Evolutionary conservation across 2,888 invertebrate genomes (phyloP).

Genomic region (Perizoma affinitatum): DNA sequence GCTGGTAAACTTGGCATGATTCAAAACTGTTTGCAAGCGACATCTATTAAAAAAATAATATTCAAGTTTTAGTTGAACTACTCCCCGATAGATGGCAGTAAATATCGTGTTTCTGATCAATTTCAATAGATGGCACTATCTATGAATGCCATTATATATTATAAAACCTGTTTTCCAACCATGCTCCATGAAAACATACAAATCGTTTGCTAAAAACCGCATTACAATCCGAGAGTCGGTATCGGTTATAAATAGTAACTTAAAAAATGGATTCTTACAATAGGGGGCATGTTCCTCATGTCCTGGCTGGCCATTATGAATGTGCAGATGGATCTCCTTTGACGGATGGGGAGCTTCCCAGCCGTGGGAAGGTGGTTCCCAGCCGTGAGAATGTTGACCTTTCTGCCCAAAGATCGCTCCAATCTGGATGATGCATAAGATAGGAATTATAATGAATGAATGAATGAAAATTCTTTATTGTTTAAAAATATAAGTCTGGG

Average conservation of each 20-base stretch:
- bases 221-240: too few species aligned
- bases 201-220: too few species aligned
- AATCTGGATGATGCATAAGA: constrained; percentile 47
- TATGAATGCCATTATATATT: too few species aligned
- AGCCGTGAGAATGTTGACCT: constrained; percentile 52
- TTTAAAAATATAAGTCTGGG: too few species aligned
- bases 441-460: too few species aligned
- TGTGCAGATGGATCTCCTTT: constrained; percentile 79
- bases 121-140: constrained; percentile 14
- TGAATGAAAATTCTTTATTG: too few species aligned
- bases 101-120: background rate
- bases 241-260: too few species aligned
- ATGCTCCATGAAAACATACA: too few species aligned
- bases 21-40: too few species aligned
- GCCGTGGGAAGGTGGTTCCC: constrained; percentile 53
- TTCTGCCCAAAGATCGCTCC: constrained; percentile 67
- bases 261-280: constrained; percentile 38
- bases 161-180: too few species aligned
- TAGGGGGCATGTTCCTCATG: constrained; percentile 51
- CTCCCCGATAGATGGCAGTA: constrained; percentile 17
- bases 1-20: background rate
- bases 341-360: constrained; percentile 52
- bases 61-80: constrained; percentile 11
- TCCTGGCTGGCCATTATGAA: constrained; percentile 62
- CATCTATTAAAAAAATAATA: background rate